Evolutionary conservation across 2,888 invertebrate genomes (phyloP), one percentile per base, ranked within the genome.

Genomic region (Conomelus anceps): DNA sequence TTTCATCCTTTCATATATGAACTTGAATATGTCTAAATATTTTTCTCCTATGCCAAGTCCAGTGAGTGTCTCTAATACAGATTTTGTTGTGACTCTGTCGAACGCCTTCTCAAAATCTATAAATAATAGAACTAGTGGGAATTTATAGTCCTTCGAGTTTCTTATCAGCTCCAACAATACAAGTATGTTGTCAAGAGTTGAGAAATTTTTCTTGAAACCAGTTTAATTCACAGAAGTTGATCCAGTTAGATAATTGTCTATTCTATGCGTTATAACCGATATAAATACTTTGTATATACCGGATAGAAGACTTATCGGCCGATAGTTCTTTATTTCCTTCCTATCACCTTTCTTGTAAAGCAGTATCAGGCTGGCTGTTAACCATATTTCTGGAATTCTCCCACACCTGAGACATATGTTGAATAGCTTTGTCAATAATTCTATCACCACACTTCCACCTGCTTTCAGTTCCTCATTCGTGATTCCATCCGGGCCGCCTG

Each of bases 291-390:
- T 88, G n/a, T n/a, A 11, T 88, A 88, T n/a, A 22, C 13, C 22
- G 22, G 88, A 88, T 29, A 88, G 24, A n/a, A 88, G 88, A 24
- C 34, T 88, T 26, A 88, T 88, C n/a, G 88, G 88, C n/a, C 88
- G 4, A 9, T 88, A 88, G n/a, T n/a, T n/a, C 22, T 29, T 88
- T 20, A 88, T 29, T 26, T 88, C 34, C 20, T 22, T 7, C 13
- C 24, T 88, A 29, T 88, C 29, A n/a, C 88, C 88, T 29, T 29
- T 88, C 22, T 29, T 88, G 34, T 24, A 88, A 6, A 29, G n/a
- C 17, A 88, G 22, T 22, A 88, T 88, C 20, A 88, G 13, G 17
- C 24, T 29, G 34, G 26, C 23, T 20, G n/a, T 22, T 20, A 17
- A 22, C 26, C 20, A 29, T 24, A 4, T 13, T 3, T 88, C 26